Evolutionary conservation across 2,888 invertebrate species (phyloP).

Genomic region (Napeogenes sylphis): DNA sequence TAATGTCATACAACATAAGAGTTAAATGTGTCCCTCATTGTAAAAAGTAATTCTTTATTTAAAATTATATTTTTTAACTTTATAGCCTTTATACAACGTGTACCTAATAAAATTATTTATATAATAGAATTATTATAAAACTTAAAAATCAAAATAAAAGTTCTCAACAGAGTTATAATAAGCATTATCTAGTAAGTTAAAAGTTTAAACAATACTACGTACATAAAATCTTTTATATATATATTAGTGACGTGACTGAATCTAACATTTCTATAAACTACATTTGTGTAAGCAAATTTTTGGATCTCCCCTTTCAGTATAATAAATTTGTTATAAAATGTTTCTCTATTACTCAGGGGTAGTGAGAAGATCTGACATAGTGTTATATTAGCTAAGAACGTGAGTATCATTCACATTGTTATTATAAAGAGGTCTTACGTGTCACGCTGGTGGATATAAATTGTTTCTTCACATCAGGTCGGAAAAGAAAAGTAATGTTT

Average conservation of each 20-base stretch:
- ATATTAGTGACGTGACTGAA: constrained; percentile 12
- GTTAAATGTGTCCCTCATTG: too few relatives aligned
- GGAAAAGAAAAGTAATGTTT: constrained; percentile 33
- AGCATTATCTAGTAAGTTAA: not conserved
- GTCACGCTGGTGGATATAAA: constrained; percentile 37
- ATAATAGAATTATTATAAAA: too few relatives aligned
- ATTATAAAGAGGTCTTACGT: constrained; percentile 38
- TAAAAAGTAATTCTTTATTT: too few relatives aligned
- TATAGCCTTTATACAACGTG: too few relatives aligned
- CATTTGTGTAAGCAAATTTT: constrained; percentile 27
- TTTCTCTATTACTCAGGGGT: constrained; percentile 29
- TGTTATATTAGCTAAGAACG: constrained; percentile 62
- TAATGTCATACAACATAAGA: too few relatives aligned
- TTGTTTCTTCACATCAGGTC: constrained; percentile 29
- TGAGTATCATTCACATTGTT: constrained; percentile 53
- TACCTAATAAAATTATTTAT: too few relatives aligned
- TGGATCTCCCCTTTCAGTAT: constrained; percentile 30
- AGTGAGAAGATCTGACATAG: constrained; percentile 44
- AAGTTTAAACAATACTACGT: not conserved
- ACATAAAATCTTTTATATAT: constrained; percentile 1
- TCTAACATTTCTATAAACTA: constrained; percentile 18
- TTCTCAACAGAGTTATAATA: too few relatives aligned
- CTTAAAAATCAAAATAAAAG: too few relatives aligned
- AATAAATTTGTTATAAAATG: constrained; percentile 48
- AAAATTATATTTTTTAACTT: too few relatives aligned